Evolutionary conservation across 2,888 invertebrate genomes (phyloP).

Genomic region (Mylabris sibirica): DNA sequence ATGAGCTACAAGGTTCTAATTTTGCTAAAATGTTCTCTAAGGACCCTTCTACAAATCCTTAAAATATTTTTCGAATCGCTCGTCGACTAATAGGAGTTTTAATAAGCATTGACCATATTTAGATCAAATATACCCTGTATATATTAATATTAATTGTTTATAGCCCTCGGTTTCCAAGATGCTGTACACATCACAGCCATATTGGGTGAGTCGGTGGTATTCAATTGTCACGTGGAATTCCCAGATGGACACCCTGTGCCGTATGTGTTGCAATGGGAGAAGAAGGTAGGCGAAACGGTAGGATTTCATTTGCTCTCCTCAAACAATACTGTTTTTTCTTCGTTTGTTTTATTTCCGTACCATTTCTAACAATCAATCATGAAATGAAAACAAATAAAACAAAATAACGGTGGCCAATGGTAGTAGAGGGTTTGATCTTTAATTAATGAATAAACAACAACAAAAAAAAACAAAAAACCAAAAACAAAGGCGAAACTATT

Average conservation of each 20-base stretch:
- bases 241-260: slow-evolving; percentile 95
- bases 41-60: too few relatives aligned
- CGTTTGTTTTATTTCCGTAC: too few relatives aligned
- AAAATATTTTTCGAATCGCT: too few relatives aligned
- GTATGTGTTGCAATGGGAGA: slow-evolving; percentile 99
- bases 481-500: background rate
- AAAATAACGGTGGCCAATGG: slow-evolving; percentile 30
- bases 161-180: slow-evolving; percentile 83
- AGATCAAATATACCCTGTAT: too few relatives aligned
- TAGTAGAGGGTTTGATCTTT: slow-evolving; percentile 30
- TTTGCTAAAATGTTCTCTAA: too few relatives aligned
- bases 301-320: slow-evolving; percentile 72
- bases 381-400: background rate
- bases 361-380: background rate
- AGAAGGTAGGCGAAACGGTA: slow-evolving; percentile 98
- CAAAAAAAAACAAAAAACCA: background rate
- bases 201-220: slow-evolving; percentile 95
- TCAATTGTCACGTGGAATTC: slow-evolving; percentile 98
- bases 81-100: too few relatives aligned
- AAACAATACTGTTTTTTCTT: slow-evolving; percentile 18
- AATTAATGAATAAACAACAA: slow-evolving; percentile 11
- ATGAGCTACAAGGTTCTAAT: too few relatives aligned
- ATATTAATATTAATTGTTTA: slow-evolving; percentile 22
- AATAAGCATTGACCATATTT: too few relatives aligned
- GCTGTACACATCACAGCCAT: slow-evolving; percentile 97